Conservation (phyloP, 2,113 vertebrate species). For the Aleadryas rufinucha region DNA sequence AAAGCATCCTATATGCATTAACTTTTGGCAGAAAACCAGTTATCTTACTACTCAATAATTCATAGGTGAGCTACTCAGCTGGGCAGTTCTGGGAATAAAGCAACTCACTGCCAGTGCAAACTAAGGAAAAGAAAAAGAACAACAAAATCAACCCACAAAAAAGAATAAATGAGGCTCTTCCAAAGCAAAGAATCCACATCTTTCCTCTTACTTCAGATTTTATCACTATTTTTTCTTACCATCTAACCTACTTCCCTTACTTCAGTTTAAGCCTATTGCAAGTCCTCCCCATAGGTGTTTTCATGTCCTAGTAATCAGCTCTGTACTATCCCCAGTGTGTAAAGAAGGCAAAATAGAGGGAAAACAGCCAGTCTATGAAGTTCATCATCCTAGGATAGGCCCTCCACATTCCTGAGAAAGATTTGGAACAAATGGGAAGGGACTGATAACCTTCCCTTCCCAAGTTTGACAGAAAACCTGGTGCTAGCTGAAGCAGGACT, state of each 20-base stretch:
- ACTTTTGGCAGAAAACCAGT: slow-evolving; percentile 30
- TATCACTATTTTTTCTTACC: not conserved
- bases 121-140: not conserved
- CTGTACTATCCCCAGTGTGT: not conserved
- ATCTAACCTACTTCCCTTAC: not conserved
- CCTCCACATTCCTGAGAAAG: not conserved
- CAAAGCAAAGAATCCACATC: not conserved
- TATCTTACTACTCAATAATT: slow-evolving; percentile 47
- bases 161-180: not conserved
- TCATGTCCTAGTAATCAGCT: not conserved
- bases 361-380: not conserved
- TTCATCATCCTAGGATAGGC: not conserved
- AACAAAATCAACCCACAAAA: not conserved
- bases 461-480: not conserved
- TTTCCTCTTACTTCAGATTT: not conserved
- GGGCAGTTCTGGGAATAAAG: slow-evolving; percentile 40
- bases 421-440: not conserved
- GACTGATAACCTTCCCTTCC: not conserved
- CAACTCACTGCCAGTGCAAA: not conserved
- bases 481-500: not conserved
- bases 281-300: not conserved
- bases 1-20: slow-evolving; percentile 29
- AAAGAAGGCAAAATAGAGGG: not conserved
- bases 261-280: not conserved
- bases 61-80: slow-evolving; percentile 21